These are phyloP conservation scores for Poecilia gillii DNA, from an alignment of 2,797 vertebrate species.

Conservation along the genomic window DNA sequence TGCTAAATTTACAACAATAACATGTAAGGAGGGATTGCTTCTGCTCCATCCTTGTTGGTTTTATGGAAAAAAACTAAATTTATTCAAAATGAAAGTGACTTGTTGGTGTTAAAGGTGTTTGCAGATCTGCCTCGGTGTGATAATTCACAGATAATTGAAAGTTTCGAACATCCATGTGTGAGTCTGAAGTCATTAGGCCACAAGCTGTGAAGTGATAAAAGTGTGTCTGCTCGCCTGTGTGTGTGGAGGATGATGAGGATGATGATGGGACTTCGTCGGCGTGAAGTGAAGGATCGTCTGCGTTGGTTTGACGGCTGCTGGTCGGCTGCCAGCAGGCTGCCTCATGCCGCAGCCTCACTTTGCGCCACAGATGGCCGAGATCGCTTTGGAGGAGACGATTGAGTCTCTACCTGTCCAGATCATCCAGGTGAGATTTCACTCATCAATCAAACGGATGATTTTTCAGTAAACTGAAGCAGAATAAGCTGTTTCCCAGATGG, in stretches of 20 bases:
- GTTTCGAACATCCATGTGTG: conserved; percentile 38
- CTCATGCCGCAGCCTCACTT: conserved; percentile 55
- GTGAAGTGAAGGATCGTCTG: conserved; percentile 50
- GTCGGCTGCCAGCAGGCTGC: conserved; percentile 51
- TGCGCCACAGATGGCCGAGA: conserved; percentile 65
- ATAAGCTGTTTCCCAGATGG: too few species aligned
- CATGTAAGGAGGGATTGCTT: too few species aligned
- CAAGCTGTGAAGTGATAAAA: conserved; percentile 67
- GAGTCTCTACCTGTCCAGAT: conserved; percentile 57
- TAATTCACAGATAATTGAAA: conserved; percentile 45
- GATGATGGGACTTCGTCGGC: conserved; percentile 21
- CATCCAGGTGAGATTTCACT: conserved; percentile 29
- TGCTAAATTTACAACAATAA: too few species aligned
- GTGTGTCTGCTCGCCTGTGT: conserved; percentile 1
- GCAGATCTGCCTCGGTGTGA: conserved; percentile 27
- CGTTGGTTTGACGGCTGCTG: conserved; percentile 44
- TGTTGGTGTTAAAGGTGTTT: conserved; percentile 10
- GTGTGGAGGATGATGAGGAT: background rate
- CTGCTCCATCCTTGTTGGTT: too few species aligned
- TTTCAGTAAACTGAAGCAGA: background rate
- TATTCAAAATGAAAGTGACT: too few species aligned
- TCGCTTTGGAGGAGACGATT: conserved; percentile 45
- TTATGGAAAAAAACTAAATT: too few species aligned
- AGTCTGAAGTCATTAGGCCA: conserved; percentile 48
- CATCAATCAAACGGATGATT: background rate